A percentile compares a stretch with the other conserved stretches of the same genome.
Conservation (phyloP, 2,113 vertebrate genomes). For the Rhinolophus ferrumequinum region DNA sequence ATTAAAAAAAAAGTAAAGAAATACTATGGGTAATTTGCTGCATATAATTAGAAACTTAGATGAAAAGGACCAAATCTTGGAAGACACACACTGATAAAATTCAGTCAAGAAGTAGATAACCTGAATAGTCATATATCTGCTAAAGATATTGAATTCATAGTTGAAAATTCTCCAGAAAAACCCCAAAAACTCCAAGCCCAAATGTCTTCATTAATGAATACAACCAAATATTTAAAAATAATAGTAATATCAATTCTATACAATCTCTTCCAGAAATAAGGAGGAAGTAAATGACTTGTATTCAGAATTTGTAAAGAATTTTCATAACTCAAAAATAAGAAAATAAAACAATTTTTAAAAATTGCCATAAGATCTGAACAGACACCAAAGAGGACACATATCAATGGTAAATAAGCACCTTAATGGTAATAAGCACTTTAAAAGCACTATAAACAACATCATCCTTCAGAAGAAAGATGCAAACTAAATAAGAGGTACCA, state of each 20-base stretch:
- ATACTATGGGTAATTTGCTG: background rate
- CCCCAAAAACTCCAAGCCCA: background rate
- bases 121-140: background rate
- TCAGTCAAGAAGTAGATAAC: background rate
- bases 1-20: background rate
- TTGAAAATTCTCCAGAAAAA: background rate
- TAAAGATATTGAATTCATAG: background rate
- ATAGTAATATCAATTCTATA: background rate
- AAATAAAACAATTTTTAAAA: background rate
- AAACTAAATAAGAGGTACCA: background rate
- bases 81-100: conserved; percentile 13
- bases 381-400: background rate
- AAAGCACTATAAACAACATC: background rate
- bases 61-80: background rate
- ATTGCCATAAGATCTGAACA: background rate
- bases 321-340: background rate
- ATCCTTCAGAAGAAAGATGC: background rate
- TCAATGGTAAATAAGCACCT: background rate
- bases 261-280: background rate
- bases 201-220: background rate
- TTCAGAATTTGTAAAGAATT: background rate
- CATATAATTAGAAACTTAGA: background rate
- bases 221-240: background rate
- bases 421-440: background rate
- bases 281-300: background rate